These are phyloP conservation scores for Artibeus lituratus DNA, from an alignment of 2,797 vertebrate species.

Conservation along the genomic window DNA sequence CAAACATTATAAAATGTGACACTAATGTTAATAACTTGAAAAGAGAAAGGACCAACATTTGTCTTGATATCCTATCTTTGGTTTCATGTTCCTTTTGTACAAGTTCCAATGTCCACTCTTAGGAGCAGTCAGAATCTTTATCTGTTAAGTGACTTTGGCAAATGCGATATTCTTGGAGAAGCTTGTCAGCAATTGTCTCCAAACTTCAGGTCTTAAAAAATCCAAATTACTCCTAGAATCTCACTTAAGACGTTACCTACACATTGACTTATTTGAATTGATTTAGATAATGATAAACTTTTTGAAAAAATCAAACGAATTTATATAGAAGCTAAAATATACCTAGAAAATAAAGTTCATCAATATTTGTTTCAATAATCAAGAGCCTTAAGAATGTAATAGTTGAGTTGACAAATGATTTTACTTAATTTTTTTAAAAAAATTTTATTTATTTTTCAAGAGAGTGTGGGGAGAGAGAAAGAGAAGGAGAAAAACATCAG, in stretches of 20 bases:
- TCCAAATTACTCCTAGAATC: neutral
- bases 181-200: neutral
- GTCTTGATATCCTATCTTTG: neutral
- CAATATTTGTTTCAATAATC: neutral
- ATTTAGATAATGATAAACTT: slow-evolving; percentile 13
- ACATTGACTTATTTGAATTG: neutral
- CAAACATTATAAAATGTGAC: neutral
- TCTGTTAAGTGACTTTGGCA: neutral
- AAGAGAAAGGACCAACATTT: neutral
- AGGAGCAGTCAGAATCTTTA: neutral
- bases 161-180: neutral
- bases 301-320: slow-evolving; percentile 1
- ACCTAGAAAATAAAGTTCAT: neutral
- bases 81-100: neutral
- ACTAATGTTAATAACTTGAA: neutral
- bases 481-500: no score
- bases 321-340: slow-evolving; percentile 28
- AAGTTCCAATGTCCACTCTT: neutral
- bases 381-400: neutral
- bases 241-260: neutral
- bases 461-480: no score
- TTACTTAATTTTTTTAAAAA: no score
- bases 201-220: neutral
- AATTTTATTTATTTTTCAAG: no score
- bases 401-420: slow-evolving; percentile 27